phyloP scores from a whole-genome alignment of 2,888 invertebrate genomes.

The Drosophila cognata region DNA sequence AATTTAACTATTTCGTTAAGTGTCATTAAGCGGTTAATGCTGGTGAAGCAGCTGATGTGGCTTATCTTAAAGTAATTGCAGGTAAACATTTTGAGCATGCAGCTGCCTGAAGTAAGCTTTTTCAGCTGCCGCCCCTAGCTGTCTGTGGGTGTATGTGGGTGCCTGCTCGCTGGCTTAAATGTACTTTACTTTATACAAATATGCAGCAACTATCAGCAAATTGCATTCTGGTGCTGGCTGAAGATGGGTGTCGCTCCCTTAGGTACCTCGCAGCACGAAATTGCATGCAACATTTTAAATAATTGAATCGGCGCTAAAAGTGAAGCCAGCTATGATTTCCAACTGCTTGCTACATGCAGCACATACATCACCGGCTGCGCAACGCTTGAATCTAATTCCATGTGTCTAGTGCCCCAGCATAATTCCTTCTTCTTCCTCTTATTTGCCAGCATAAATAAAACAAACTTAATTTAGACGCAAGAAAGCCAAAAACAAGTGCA shows the following conservation, averaged over 20 bases:
- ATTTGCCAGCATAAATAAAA: constrained; percentile 54
- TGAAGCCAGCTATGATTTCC: constrained; percentile 53
- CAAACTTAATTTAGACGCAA: constrained; percentile 49
- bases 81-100: constrained; percentile 39
- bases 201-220: constrained; percentile 63
- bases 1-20: constrained; percentile 33
- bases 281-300: constrained; percentile 68
- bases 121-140: neutral
- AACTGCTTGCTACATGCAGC: constrained; percentile 22
- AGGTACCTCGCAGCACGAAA: constrained; percentile 41
- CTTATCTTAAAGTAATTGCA: constrained; percentile 54
- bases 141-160: constrained; percentile 2
- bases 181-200: constrained; percentile 47
- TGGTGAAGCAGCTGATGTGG: constrained; percentile 10
- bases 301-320: constrained; percentile 61
- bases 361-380: constrained; percentile 17
- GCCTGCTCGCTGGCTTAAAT: constrained; percentile 20
- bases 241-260: constrained; percentile 18
- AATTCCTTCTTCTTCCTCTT: constrained; percentile 29
- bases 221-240: constrained; percentile 52
- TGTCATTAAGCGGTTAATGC: constrained; percentile 49
- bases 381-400: constrained; percentile 47
- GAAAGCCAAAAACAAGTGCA: constrained; percentile 5
- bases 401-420: constrained; percentile 41
- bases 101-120: constrained; percentile 12